phyloP scores from a whole-genome alignment of 2,113 vertebrate species.

The Aegotheles bennettii region DNA sequence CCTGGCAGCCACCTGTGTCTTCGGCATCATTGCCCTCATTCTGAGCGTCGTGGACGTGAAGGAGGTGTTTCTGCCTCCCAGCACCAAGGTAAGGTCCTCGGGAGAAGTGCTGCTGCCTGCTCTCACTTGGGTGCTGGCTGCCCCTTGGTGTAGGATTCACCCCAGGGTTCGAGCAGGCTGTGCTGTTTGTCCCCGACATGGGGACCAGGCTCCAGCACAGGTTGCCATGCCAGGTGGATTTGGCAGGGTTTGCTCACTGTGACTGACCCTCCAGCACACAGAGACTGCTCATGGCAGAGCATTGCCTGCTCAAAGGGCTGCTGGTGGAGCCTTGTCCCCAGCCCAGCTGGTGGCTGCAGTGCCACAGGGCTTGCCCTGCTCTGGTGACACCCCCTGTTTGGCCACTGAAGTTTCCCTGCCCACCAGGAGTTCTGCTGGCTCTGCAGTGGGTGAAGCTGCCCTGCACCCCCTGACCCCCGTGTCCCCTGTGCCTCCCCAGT shows the following conservation, averaged over 20 bases:
- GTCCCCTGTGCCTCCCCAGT: slow-evolving; percentile 65
- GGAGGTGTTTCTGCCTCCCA: slow-evolving; percentile 15
- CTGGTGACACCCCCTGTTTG: neutral
- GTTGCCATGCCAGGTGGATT: slow-evolving; percentile 77
- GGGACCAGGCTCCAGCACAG: neutral
- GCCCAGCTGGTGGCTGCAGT: neutral
- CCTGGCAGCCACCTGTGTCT: neutral
- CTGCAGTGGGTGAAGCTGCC: accelerated
- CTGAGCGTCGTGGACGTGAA: slow-evolving; percentile 21
- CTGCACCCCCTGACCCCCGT: accelerated
- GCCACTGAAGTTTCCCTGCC: neutral
- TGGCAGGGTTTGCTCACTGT: slow-evolving; percentile 70
- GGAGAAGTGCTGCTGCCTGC: neutral
- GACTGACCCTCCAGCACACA: neutral
- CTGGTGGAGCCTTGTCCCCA: neutral
- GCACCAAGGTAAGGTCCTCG: slow-evolving; percentile 40
- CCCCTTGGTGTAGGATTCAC: neutral
- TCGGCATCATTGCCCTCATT: slow-evolving; percentile 49
- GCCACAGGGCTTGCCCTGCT: neutral
- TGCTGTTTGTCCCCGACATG: neutral
- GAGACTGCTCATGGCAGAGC: neutral
- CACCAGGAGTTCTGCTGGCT: neutral
- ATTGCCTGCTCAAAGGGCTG: neutral
- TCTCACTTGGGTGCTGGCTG: neutral
- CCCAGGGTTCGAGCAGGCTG: neutral